Conservation (phyloP, 2,797 vertebrate genomes). For the Alauda arvensis region DNA sequence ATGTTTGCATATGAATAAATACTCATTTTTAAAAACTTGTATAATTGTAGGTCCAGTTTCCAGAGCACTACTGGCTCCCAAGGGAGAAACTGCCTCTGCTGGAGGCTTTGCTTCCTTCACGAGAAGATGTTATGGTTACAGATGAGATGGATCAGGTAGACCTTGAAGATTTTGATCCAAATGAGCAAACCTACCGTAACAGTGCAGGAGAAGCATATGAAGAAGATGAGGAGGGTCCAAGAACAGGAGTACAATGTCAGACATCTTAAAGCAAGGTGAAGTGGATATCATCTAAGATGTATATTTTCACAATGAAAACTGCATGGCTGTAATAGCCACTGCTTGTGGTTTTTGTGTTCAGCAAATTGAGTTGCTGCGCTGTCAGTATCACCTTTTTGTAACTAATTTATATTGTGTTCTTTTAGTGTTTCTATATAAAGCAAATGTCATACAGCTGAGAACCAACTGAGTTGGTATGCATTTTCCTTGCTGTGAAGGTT, state of each 20-base stretch:
- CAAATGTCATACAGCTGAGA: slow-evolving; percentile 20
- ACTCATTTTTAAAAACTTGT: accelerated
- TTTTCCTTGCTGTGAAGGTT: slow-evolving; percentile 44
- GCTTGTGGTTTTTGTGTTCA: slow-evolving; percentile 57
- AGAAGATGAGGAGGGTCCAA: slow-evolving; percentile 81
- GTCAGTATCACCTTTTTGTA: slow-evolving; percentile 63
- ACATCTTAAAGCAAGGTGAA: slow-evolving; percentile 69
- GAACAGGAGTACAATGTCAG: slow-evolving; percentile 89
- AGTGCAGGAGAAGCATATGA: slow-evolving; percentile 80
- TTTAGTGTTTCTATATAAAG: slow-evolving; percentile 60
- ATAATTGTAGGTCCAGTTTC: slow-evolving; percentile 84
- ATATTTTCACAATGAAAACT: slow-evolving; percentile 65
- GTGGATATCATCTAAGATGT: slow-evolving; percentile 19
- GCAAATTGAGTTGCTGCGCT: slow-evolving; percentile 63
- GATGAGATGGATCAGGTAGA: slow-evolving; percentile 95
- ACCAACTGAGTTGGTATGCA: slow-evolving; percentile 7
- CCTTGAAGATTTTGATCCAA: slow-evolving; percentile 80
- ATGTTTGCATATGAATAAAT: background rate
- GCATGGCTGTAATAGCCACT: slow-evolving; percentile 56
- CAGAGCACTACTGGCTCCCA: slow-evolving; percentile 88
- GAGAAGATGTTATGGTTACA: slow-evolving; percentile 82
- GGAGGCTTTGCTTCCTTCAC: slow-evolving; percentile 84
- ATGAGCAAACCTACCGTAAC: slow-evolving; percentile 72
- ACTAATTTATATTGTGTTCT: slow-evolving; percentile 73
- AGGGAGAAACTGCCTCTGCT: slow-evolving; percentile 83